phyloP scores from a whole-genome alignment of 2,797 vertebrate species.

The Arnoldichthys spilopterus region DNA sequence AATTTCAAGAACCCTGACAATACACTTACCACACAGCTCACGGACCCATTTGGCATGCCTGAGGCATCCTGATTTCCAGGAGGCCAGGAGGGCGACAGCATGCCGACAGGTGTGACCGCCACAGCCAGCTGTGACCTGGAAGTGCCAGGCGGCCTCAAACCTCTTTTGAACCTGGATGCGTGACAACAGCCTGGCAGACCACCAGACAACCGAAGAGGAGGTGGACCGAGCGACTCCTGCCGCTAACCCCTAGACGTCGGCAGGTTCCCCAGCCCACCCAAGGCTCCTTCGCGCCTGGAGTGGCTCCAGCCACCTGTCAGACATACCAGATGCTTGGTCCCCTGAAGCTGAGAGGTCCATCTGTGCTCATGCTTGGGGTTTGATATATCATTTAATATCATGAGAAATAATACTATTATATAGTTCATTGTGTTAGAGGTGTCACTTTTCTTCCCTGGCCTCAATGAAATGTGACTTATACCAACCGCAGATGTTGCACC shows the following conservation, averaged over 20 bases:
- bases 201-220: slow-evolving; percentile 63
- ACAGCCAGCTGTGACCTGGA: slow-evolving; percentile 74
- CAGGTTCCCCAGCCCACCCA: slow-evolving; percentile 44
- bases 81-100: slow-evolving; percentile 57
- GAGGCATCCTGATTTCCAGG: slow-evolving; percentile 20
- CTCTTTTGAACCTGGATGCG: slow-evolving; percentile 61
- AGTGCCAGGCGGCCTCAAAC: slow-evolving; percentile 70
- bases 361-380: slow-evolving; percentile 50
- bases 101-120: slow-evolving; percentile 74
- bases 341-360: slow-evolving; percentile 52
- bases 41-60: slow-evolving; percentile 38
- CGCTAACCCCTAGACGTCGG: slow-evolving; percentile 38
- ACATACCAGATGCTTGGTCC: slow-evolving; percentile 70
- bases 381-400: slow-evolving; percentile 54
- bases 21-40: slow-evolving; percentile 12
- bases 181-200: slow-evolving; percentile 71
- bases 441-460: slow-evolving; percentile 36
- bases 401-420: slow-evolving; percentile 45
- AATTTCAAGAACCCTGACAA: not conserved
- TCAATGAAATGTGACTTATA: slow-evolving; percentile 11
- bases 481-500: not conserved
- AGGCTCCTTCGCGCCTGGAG: slow-evolving; percentile 61
- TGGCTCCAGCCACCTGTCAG: slow-evolving; percentile 66
- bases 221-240: slow-evolving; percentile 57
- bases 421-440: slow-evolving; percentile 37